Evolutionary conservation across 2,888 invertebrate species (phyloP), one percentile per base, ranked within the genome.

Genomic region (Andrena camellia): DNA sequence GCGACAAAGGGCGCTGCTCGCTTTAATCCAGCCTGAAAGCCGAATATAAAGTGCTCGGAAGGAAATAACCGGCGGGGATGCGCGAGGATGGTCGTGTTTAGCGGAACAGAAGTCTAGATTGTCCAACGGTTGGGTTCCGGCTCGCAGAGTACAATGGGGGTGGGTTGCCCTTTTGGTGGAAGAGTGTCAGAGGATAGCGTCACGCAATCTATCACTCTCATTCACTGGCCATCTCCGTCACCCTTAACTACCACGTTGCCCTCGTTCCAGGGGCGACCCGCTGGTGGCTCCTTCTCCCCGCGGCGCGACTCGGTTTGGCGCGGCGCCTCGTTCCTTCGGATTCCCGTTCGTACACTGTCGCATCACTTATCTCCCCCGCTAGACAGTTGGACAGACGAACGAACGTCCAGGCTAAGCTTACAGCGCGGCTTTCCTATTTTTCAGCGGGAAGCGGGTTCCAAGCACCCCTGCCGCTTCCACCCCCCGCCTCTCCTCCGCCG

Each of bases 151-250:
- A 88, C 79, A 85, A 88, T 81, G 70, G 83, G 70, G 83, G 29
- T 48, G 74, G 76, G 50, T 10, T 72, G 78, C 70, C 73, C 76
- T 84, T 42, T 84, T 81, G 80, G 63, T 73, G 78, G 85, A 85
- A 87, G 82, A 80, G 83, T 86, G 89, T 88, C 89, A 87, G 87
- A 82, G 86, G 78, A 83, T 83, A 81, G 80, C 79, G 75, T 76
- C 81, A 83, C 69, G 90, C 83, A 88, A 91, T 91, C 89, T 90
- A 90, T 92, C 91, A 90, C 86, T 87, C 88, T 85, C 90, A 78
- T 89, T 89, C 87, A 83, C 74, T 60, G 62, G 59, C 81, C 70
- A 66, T 73, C 83, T 75, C 64, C 59, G n/a, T 79, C 64, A 31
- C 29, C 74, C 29, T 52, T 62, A 60, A 70, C 71, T 68, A 57